phyloP scores from a whole-genome alignment of 2,888 invertebrate species.

The Polylopha cassiicola region DNA sequence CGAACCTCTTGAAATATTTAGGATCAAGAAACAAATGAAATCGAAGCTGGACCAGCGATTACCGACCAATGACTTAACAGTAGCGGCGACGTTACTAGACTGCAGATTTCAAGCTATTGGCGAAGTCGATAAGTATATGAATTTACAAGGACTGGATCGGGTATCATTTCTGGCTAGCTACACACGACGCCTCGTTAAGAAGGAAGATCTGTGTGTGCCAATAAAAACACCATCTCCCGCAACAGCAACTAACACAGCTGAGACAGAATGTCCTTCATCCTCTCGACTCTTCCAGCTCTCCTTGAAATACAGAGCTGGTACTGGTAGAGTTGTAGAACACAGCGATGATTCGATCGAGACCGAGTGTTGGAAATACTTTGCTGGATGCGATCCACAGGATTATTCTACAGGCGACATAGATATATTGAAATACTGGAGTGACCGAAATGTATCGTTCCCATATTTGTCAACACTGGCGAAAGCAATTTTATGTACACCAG shows the following conservation, averaged over 20 bases:
- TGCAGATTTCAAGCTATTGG: neutral
- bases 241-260: neutral
- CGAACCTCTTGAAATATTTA: neutral
- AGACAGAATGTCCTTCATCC: neutral
- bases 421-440: neutral
- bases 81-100: constrained; percentile 1
- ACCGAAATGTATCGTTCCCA: neutral
- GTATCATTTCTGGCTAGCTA: neutral
- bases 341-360: neutral
- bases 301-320: neutral
- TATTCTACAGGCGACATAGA: neutral
- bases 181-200: neutral
- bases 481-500: neutral
- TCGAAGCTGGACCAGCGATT: neutral
- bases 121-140: constrained; percentile 2
- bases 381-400: neutral
- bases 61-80: neutral
- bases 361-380: constrained; percentile 7
- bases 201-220: neutral
- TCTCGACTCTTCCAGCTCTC: neutral
- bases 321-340: neutral
- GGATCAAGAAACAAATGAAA: constrained; percentile 3
- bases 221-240: neutral
- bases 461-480: neutral
- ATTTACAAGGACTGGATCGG: no score